Conservation (phyloP, 2,113 vertebrate species). For the Rhea pennata region DNA sequence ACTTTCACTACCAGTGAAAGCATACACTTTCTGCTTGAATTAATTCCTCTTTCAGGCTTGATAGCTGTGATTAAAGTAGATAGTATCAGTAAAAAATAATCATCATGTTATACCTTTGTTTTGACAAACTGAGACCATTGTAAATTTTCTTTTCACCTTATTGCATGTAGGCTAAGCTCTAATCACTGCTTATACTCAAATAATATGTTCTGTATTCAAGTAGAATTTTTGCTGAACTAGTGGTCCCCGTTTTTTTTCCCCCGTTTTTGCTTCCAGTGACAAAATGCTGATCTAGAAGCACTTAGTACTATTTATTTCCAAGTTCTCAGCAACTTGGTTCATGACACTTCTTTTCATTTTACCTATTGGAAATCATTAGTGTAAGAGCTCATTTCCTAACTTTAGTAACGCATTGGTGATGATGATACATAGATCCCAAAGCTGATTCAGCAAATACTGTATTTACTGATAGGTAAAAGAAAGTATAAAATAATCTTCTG, state of each 20-base stretch:
- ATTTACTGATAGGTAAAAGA: background rate
- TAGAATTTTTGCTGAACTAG: background rate
- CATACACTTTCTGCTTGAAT: background rate
- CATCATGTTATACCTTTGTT: no score
- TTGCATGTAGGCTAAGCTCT: background rate
- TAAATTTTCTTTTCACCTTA: background rate
- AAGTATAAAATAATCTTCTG: background rate
- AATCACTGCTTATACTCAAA: background rate
- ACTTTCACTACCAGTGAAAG: background rate
- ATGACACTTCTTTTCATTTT: background rate
- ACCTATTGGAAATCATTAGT: background rate
- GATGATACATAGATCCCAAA: background rate
- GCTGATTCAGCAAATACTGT: background rate
- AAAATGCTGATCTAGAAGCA: background rate
- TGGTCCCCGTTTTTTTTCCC: background rate
- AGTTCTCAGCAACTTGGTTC: background rate
- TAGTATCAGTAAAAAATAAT: background rate
- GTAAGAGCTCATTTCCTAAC: background rate
- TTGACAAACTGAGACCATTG: no score
- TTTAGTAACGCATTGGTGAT: accelerated
- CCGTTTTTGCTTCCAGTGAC: background rate
- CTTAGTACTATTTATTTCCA: background rate
- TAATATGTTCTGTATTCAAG: background rate
- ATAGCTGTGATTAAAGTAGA: background rate
- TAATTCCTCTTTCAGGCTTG: background rate